Percentiles rank a stretch among this genome's conserved stretches.
phyloP scores from a whole-genome alignment of 2,888 invertebrate species.

The Drosophila setosimentum region DNA sequence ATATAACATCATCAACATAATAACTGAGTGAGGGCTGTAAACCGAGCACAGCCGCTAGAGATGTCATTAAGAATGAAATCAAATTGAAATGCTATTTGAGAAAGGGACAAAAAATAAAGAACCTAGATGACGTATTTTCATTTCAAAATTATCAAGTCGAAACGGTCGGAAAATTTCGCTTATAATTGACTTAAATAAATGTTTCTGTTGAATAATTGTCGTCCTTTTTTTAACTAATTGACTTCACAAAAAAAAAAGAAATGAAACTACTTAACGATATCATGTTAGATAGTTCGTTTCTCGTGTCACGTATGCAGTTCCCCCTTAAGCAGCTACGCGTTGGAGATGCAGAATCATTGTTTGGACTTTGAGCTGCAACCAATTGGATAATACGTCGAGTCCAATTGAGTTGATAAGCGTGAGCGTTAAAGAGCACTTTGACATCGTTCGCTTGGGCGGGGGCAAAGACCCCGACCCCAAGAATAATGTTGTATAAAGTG shows the following conservation, averaged over 20 bases:
- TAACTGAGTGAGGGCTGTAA: conserved; percentile 18
- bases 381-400: conserved; percentile 44
- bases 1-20: conserved; percentile 9
- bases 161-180: background rate
- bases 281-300: background rate
- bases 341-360: conserved; percentile 12
- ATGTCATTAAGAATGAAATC: conserved; percentile 7
- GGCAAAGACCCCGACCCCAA: conserved; percentile 59
- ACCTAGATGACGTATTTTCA: no score
- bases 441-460: conserved; percentile 45
- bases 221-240: no score
- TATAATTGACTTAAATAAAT: no score
- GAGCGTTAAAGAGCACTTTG: conserved; percentile 44
- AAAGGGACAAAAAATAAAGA: no score
- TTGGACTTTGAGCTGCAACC: conserved; percentile 7
- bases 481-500: conserved; percentile 36
- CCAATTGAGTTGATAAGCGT: conserved; percentile 65
- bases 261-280: background rate
- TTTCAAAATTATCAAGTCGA: background rate
- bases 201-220: no score
- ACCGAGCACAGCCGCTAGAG: conserved; percentile 11
- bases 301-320: conserved; percentile 21
- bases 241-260: no score
- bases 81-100: background rate
- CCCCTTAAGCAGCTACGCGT: background rate